Conservation (phyloP, 2,888 invertebrate species). For the Cyaniris semiargus region DNA sequence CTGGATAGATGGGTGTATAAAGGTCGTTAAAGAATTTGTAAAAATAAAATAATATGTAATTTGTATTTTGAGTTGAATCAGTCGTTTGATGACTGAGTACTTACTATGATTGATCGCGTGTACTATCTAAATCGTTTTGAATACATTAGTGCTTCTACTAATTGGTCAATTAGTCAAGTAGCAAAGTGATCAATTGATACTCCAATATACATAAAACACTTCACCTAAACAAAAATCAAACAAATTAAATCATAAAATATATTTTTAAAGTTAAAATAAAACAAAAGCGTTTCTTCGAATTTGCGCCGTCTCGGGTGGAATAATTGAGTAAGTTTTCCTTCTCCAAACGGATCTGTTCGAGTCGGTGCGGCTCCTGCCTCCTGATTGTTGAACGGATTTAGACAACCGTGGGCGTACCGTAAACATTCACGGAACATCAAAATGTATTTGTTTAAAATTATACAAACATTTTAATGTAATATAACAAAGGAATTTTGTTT, state of each 20-base stretch:
- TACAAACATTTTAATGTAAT: constrained; percentile 24
- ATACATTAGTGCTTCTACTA: not conserved
- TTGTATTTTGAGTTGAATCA: not conserved
- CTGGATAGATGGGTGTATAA: not conserved
- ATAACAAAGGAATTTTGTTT: constrained; percentile 20
- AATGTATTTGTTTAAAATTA: constrained; percentile 25
- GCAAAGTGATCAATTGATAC: not conserved
- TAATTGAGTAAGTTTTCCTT: constrained; percentile 20
- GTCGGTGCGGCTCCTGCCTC: constrained; percentile 1
- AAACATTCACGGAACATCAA: constrained; percentile 23
- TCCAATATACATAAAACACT: no score
- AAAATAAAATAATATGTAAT: not conserved
- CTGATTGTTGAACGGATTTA: not conserved
- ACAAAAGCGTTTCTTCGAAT: constrained; percentile 6
- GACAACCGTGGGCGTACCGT: constrained; percentile 10
- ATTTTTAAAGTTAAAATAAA: not conserved
- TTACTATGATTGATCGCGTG: not conserved
- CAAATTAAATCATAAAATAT: not conserved
- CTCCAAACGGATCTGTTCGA: not conserved
- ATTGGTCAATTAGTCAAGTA: not conserved
- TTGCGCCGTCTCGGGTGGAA: not conserved
- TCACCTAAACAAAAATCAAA: not conserved
- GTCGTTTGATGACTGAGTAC: not conserved
- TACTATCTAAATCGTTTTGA: not conserved
- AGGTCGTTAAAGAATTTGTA: not conserved